Base-by-base conservation (phyloP, 2,888 invertebrate genomes). In the Priocnemis perturbator region DNA sequence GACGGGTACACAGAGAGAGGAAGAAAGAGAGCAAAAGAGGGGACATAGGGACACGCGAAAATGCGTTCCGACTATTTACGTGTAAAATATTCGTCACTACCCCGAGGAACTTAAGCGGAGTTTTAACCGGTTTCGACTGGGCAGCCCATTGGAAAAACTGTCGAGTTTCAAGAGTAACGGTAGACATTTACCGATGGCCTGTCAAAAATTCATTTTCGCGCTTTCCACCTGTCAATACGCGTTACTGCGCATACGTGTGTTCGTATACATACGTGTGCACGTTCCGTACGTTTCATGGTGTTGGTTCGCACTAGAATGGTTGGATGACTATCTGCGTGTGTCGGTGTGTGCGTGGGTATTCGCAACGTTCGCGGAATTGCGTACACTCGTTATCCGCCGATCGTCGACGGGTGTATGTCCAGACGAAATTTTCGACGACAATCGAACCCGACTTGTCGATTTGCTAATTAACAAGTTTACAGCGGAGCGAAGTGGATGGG, bases 141-240 rank as follows among this genome's bases (percentile, higher is more conserved):
- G 55, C 37, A 44, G 7, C 14, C 60, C 56, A 73, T 69, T 68
- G 69, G 69, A 69, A 70, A 67, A 75, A 75, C 64, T 73, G 73
- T 72, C 76, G 73, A 45, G 58, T 50, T 37, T 56, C 57, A 44
- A 26, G 71, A 69, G 67, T 21, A 56, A 20, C 68, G 72, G 69
- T 67, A 62, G 76, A 80, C 78, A 64, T 70, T 73, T 63, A 69
- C 71, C 63, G 60, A 78, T 71, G 74, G 71, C 69, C 67, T 69
- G 80, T 76, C 73, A 73, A 80, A 78, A 80, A 78, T 78, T 76
- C 74, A 78, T 78, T 77, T 78, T 71, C 74, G 47, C 71, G 66
- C 69, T 78, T 76, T 76, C 60, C 73, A 66, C 67, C 66, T 78
- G 77, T 75, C 79, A 62, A 75, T 81, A 71, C 73, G 66, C 61